Evolutionary conservation across 2,113 vertebrate genomes (phyloP), one percentile per base, ranked within the genome.

Genomic region (Sinocyclocheilus grahami): DNA sequence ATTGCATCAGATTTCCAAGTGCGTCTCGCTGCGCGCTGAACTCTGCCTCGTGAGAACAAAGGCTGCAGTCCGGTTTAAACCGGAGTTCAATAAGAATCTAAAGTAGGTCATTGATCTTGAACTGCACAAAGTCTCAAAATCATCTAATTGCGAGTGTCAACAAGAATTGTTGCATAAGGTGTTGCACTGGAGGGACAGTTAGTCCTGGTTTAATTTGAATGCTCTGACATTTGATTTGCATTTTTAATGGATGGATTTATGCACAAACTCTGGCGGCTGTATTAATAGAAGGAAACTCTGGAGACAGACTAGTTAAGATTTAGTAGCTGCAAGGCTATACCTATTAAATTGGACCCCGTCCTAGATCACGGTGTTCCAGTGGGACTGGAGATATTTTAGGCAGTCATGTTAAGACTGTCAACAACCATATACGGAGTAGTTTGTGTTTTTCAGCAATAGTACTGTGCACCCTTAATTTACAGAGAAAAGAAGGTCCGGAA

Each of bases 291-390:
- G 53, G 33, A 5, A 20, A 5, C 22, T 86, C 80, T 76, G 14
- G 63, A 39, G 14, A 13, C 13, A 46, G 53, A 85, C 77, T n/a
- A 13, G 65, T 58, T 18, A 48, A 60, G 63, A 79, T 86, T 86
- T 42, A 83, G 60, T 76, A 62, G n/a, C 76, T 63, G 84, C 42
- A 84, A 85, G 24, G 4, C 18, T 75, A 76, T 24, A 46, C 80
- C 37, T 16, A 65, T 80, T 84, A 81, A 83, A 78, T 55, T 12
- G 69, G 78, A 65, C n/a, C 14, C 2, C 2, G 86, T 77, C 81
- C 86, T 87, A 79, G 76, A 63, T 83, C 87, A 78, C 30, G 0
- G 51, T 83, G 87, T 88, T 81, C 87, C 72, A 30, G 10, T 14
- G 6, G 20, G 14, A 24, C 11, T n/a, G 22, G 9, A 10, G 84